Evolutionary conservation across 1,140 invertebrate genomes (phyloP), one percentile per base, ranked within the genome.

Genomic region (Nasonia longicornis): DNA sequence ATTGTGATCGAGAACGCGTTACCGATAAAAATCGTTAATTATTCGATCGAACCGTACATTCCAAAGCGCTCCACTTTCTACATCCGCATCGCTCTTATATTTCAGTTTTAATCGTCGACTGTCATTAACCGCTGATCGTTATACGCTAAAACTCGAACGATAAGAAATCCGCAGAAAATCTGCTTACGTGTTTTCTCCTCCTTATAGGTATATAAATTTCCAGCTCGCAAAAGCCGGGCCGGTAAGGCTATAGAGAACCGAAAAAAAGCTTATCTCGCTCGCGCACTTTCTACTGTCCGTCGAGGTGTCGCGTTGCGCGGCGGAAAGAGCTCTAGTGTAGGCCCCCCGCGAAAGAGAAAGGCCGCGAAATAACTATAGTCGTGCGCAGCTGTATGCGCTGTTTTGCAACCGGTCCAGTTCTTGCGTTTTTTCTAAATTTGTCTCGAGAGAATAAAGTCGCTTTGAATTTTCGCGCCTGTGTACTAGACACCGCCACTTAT

Each of bases 251-350:
- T 4, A 6, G 7, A 58, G 11, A 6, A 64, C 16, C 20, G 2
- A 74, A 80, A 78, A 67, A 80, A 38, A n/a, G 22, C 79, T 80
- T 74, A 80, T 73, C 63, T 38, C 11, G 29, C 45, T 20, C 2
- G 38, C 64, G 77, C 31, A 73, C 78, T 80, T 80, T 80, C 71
- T 74, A 80, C 58, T 74, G 58, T 67, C 63, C 38, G 42, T 48
- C n/a, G 31, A 38, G 14, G 31, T 58, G 52, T 58, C 52, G 52
- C 26, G n/a, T 64, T 45, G 29, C 31, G 20, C 16, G 14, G 52
- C 16, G 14, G 52, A 67, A 78, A 71, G 67, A 52, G 12, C 8
- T 12, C 26, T 26, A 26, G 26, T 26, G 26, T 26, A 22, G n/a
- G 0, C 64, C 64, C n/a, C 31, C 10, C 71, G 16, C 35, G 29